Evolutionary conservation across 2,113 vertebrate species (phyloP).

Genomic region (Peucedramus taeniatus): DNA sequence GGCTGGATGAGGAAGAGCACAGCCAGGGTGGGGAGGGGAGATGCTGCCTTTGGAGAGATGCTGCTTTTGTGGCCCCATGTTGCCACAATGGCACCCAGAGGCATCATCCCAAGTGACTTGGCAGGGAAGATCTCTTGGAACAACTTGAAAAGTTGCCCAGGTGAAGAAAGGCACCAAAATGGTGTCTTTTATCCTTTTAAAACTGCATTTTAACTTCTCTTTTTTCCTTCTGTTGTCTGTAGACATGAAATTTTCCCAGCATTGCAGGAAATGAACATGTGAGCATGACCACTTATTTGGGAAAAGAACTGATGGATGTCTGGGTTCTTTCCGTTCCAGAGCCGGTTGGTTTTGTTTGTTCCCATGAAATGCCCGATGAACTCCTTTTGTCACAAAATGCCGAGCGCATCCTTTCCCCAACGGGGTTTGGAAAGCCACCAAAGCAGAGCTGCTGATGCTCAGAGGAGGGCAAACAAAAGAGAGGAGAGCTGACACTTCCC

Average conservation of each 20-base stretch:
- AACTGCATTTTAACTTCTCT: neutral
- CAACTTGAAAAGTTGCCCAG: neutral
- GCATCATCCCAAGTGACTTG: neutral
- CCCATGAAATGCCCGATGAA: fast-evolving
- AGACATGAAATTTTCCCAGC: neutral
- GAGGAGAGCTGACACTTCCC: neutral
- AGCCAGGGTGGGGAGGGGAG: fast-evolving
- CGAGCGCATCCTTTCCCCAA: neutral
- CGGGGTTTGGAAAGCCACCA: neutral
- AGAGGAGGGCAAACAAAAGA: neutral
- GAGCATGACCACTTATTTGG: neutral
- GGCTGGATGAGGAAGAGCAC: fast-evolving
- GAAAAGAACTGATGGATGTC: neutral
- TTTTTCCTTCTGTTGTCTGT: neutral
- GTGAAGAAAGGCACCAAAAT: neutral
- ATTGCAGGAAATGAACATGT: neutral
- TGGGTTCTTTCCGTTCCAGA: neutral
- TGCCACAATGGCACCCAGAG: neutral
- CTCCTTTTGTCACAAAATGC: neutral
- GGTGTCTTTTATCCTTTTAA: neutral
- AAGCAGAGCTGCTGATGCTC: neutral
- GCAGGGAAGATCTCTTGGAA: neutral
- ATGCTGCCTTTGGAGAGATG: neutral
- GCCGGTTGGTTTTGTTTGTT: neutral
- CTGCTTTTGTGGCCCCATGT: neutral